These are phyloP conservation scores for Pampus argenteus DNA, from an alignment of 2,797 vertebrate genomes.

Conservation along the genomic window DNA sequence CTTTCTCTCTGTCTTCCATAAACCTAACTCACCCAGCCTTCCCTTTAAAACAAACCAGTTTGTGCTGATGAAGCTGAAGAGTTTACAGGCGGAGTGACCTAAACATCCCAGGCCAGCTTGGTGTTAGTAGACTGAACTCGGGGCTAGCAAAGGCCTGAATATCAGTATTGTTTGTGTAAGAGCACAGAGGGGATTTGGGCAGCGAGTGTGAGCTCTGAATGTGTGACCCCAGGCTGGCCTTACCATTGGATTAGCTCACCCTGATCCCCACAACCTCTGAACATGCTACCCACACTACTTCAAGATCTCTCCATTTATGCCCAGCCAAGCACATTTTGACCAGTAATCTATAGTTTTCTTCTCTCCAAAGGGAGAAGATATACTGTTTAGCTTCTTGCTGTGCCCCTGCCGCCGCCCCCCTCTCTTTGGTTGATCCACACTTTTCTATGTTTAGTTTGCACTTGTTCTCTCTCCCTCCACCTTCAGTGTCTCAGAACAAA, in stretches of 20 bases:
- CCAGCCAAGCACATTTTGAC: slow-evolving; percentile 79
- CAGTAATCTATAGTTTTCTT: slow-evolving; percentile 81
- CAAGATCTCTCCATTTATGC: slow-evolving; percentile 78
- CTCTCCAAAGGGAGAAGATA: slow-evolving; percentile 69
- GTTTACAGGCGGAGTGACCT: slow-evolving; percentile 66
- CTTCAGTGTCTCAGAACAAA: slow-evolving; percentile 59
- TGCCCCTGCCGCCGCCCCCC: slow-evolving; percentile 40
- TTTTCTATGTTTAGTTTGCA: slow-evolving; percentile 69
- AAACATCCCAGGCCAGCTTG: slow-evolving; percentile 52
- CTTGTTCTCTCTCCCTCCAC: slow-evolving; percentile 31
- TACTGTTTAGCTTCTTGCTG: slow-evolving; percentile 62
- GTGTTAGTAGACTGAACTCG: slow-evolving; percentile 61
- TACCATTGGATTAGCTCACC: slow-evolving; percentile 78
- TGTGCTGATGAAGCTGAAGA: slow-evolving; percentile 70
- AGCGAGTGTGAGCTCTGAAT: slow-evolving; percentile 67
- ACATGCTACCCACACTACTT: slow-evolving; percentile 73
- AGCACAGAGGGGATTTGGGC: slow-evolving; percentile 72
- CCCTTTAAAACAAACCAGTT: slow-evolving; percentile 44
- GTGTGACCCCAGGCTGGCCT: slow-evolving; percentile 74
- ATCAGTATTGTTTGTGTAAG: slow-evolving; percentile 71
- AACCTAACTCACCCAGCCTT: slow-evolving; percentile 28
- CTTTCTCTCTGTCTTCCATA: slow-evolving; percentile 45
- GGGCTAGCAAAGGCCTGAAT: slow-evolving; percentile 40
- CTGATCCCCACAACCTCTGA: slow-evolving; percentile 76
- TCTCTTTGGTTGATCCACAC: slow-evolving; percentile 60